Base-by-base conservation (phyloP, 2,797 vertebrate genomes). In the Mormyrus proboscirostris region DNA sequence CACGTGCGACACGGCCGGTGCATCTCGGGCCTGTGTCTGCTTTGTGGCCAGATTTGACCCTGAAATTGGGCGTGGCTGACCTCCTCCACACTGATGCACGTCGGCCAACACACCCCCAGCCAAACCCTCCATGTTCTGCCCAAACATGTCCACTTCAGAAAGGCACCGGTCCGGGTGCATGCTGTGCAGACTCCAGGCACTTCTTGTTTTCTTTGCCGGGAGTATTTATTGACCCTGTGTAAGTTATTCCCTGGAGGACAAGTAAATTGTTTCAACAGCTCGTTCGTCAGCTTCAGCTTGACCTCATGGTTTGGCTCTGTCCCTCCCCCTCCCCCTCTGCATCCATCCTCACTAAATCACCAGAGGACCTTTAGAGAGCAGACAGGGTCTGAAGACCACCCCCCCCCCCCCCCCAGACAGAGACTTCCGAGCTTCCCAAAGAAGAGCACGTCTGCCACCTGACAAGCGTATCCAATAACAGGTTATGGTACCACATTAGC, bases 361-460 rank as follows among this genome's bases (percentile, higher is more conserved):
- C 93, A 92, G 92, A 38, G 16, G 87, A 88, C 91, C 91, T 89
- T 92, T 91, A 91, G 12, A 73, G 12, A 92, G 33, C 19, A 93
- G 93, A 91, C 91, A 90, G 91, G 93, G 94, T 93, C 93, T 92
- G 93, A 92, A 92, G 91, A 89, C 89, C 90, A 92, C 92, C 90
- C 50, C 49, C 88, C 89, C 91, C 88, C 88, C 10, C 50, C 10
- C 16, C 53, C 55, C 55, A 44, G 16, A 10, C 7, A 14, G 44
- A 57, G 29, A 22, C 1, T 88, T 47, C 19, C 4, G 8, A 49
- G 38, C 3, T 33, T 49, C 44, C 10, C 9, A 88, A 73, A n/a
- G 38, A 59, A 47, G 12, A 44, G 8, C 47, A 25, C 8, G n/a
- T 62, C 57, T 62, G 57, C 49, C 19, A n/a, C 14, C 44, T 50